phyloP scores from a whole-genome alignment of 2,888 invertebrate genomes.

The Caenorhabditis sulstoni region DNA sequence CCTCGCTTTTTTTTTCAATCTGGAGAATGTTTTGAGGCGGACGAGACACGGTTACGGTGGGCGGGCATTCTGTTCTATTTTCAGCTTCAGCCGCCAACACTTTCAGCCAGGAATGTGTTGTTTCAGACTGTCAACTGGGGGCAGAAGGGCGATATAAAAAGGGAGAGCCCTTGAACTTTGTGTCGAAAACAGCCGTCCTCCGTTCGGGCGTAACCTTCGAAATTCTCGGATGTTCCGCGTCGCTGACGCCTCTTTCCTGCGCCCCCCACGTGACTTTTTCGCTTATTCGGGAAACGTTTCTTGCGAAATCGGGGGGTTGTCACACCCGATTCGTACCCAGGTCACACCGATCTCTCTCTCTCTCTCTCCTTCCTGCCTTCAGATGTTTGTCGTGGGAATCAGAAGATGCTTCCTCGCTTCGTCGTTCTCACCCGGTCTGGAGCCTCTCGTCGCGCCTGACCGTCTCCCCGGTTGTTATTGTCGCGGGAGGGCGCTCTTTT shows the following conservation, averaged over 20 bases:
- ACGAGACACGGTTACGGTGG: too few relatives aligned
- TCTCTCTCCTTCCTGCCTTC: constrained; percentile 10
- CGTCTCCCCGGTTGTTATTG: not conserved
- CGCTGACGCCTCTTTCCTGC: constrained; percentile 4
- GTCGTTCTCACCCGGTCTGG: constrained; percentile 24
- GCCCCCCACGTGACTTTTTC: constrained; percentile 17
- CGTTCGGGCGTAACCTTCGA: not conserved
- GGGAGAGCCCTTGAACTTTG: too few relatives aligned
- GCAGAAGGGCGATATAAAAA: too few relatives aligned
- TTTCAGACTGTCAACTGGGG: too few relatives aligned
- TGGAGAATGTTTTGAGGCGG: not conserved
- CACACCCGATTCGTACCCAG: constrained; percentile 40
- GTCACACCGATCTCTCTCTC: constrained; percentile 17
- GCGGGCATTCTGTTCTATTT: constrained; percentile 6
- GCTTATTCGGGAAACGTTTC: constrained; percentile 20
- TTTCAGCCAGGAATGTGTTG: too few relatives aligned
- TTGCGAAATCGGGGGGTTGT: constrained; percentile 22
- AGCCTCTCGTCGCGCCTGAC: constrained; percentile 11
- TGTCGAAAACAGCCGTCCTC: too few relatives aligned
- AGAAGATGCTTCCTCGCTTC: constrained; percentile 25
- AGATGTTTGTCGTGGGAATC: constrained; percentile 38
- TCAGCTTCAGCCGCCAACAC: too few relatives aligned
- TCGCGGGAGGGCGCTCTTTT: not conserved
- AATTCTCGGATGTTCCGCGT: constrained; percentile 26
- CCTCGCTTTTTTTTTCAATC: too few relatives aligned